Evolutionary conservation across 2,113 vertebrate species (phyloP), one percentile per base, ranked within the genome.

Genomic region (Paramormyrops kingsleyae): DNA sequence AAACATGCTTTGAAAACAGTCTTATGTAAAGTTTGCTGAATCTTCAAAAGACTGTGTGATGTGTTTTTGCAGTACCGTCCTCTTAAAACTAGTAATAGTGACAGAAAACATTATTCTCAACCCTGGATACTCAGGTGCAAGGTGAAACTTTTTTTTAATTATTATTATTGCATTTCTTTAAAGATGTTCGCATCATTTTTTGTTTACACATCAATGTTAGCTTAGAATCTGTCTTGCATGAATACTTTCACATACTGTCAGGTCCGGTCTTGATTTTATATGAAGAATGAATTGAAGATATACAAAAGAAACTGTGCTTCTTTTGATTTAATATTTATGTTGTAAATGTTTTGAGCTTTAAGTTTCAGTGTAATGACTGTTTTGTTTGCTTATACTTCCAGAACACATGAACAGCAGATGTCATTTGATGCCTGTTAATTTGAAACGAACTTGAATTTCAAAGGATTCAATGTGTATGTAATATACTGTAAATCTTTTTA

Each of bases 11-110:
- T 89, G 52, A 66, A 31, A 47, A 83, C 31, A 44, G 21, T 47
- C 31, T 87, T 53, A 7, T 46, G 35, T 90, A 27, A 49, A 39
- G 46, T 13, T 66, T 42, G 92, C 93, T 91, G 91, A 91, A 93
- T 92, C 91, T 46, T 90, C 90, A 87, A 77, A 92, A 44, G 46
- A 86, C 12, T 27, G 35, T 8, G 35, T 89, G 47, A 86, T 50
- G 74, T 50, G 74, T 12, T 53, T 27, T 35, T 39, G 86, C 31
- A 59, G 86, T 87, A 2, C n/a, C 7, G 24, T 89, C 17, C 56
- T 83, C 24, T 19, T 9, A 24, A 17, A 42, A n/a, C n/a, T 10
- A 24, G 84, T 31, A 46, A 31, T 62, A 35, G 31, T 89, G 80
- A 27, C 21, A 85, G 53, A n/a, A 19, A 59, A 84, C 50, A 46